These are phyloP conservation scores for Cancer borealis DNA, from an alignment of 2,888 invertebrate genomes.

Conservation along the genomic window DNA sequence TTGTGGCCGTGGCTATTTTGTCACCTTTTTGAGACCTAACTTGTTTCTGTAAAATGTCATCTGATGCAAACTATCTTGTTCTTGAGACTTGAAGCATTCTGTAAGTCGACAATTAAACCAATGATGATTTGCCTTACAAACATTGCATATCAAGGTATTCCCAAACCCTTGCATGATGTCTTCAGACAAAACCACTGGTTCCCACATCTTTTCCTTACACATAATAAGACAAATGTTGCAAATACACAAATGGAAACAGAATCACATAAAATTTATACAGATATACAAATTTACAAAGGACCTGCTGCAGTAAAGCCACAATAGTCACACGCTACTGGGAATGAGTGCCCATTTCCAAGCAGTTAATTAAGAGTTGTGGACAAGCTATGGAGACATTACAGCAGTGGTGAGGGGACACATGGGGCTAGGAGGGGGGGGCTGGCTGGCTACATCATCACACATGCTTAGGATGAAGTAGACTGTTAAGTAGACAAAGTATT, in stretches of 20 bases:
- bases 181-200: slow-evolving; percentile 20
- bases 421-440: neutral
- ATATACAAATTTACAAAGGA: slow-evolving; percentile 61
- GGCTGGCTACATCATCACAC: neutral
- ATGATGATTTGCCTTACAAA: slow-evolving; percentile 21
- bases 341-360: slow-evolving; percentile 28
- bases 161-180: slow-evolving; percentile 38
- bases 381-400: slow-evolving; percentile 24
- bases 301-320: slow-evolving; percentile 25
- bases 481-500: slow-evolving; percentile 14
- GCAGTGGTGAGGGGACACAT: slow-evolving; percentile 1
- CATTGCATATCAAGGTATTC: slow-evolving; percentile 30
- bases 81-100: neutral
- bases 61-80: neutral
- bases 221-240: neutral
- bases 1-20: neutral
- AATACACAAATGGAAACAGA: slow-evolving; percentile 46
- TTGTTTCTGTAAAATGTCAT: neutral
- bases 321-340: neutral
- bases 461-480: slow-evolving; percentile 34
- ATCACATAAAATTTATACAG: slow-evolving; percentile 59
- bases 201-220: neutral
- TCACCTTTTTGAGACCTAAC: neutral
- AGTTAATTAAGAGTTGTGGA: slow-evolving; percentile 9
- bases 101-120: neutral